These are phyloP conservation scores for Sebastes diploproa DNA, from an alignment of 2,797 vertebrate genomes.

Conservation along the genomic window DNA sequence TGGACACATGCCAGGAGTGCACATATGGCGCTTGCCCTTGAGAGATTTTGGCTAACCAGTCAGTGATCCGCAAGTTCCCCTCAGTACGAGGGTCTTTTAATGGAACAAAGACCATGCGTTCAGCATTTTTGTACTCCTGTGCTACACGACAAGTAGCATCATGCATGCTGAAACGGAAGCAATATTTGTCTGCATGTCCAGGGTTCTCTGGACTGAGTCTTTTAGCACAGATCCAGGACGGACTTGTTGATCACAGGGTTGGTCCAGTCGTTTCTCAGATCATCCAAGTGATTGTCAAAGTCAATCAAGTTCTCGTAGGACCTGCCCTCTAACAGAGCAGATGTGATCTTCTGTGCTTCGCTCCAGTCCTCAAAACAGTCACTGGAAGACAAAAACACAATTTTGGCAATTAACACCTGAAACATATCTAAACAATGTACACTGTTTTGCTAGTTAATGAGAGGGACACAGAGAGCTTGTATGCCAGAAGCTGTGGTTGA, in stretches of 20 bases:
- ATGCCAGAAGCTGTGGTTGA: neutral
- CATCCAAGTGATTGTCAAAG: constrained; percentile 98
- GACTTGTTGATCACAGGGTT: constrained; percentile 98
- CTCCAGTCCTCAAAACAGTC: constrained; percentile 96
- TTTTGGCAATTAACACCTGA: neutral
- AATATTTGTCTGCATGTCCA: constrained; percentile 40
- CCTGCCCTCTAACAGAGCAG: constrained; percentile 90
- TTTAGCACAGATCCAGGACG: constrained; percentile 94
- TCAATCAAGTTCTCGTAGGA: constrained; percentile 94
- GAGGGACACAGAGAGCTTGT: neutral
- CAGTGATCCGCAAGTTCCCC: constrained; percentile 29
- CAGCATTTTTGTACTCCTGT: constrained; percentile 47
- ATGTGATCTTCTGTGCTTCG: constrained; percentile 93
- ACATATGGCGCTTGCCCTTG: constrained; percentile 59
- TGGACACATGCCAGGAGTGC: constrained; percentile 34
- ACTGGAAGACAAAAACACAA: constrained; percentile 70
- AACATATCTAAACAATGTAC: neutral
- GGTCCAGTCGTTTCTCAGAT: constrained; percentile 98
- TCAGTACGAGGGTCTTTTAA: constrained; percentile 36
- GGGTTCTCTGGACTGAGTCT: neutral
- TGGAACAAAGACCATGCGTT: constrained; percentile 48
- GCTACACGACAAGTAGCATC: constrained; percentile 61
- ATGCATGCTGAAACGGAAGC: constrained; percentile 69
- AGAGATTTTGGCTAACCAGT: constrained; percentile 47
- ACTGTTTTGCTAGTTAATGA: neutral